phyloP scores from a whole-genome alignment of 2,113 vertebrate species.

The Andinoacara biseriatus region DNA sequence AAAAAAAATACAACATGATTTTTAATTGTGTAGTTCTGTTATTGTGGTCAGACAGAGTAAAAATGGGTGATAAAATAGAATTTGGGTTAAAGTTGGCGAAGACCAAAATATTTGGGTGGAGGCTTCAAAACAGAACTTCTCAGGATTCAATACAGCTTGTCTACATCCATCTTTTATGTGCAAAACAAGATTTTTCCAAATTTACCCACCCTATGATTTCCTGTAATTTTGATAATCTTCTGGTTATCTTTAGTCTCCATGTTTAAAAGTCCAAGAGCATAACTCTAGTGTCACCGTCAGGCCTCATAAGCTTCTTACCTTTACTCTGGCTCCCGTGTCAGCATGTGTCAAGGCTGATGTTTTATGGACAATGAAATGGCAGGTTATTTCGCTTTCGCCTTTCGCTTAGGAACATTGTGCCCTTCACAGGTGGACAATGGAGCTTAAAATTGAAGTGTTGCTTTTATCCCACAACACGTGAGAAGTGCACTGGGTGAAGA shows the following conservation, averaged over 20 bases:
- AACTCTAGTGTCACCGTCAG: neutral
- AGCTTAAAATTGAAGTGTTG: neutral
- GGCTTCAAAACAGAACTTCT: neutral
- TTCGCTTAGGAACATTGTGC: neutral
- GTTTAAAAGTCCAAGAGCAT: neutral
- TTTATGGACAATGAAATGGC: no score
- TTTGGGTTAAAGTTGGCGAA: neutral
- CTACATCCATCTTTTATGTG: neutral
- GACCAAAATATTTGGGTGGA: no score
- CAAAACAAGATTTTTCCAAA: neutral
- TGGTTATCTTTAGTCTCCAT: neutral
- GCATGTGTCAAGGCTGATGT: no score
- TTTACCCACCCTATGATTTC: neutral
- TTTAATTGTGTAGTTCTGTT: neutral
- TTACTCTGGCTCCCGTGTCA: neutral
- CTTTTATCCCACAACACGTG: conserved; percentile 31
- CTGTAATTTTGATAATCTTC: neutral
- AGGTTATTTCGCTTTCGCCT: neutral
- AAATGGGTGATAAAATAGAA: neutral
- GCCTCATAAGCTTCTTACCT: neutral
- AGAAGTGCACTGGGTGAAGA: conserved; percentile 53
- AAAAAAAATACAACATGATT: neutral
- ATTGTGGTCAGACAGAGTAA: neutral
- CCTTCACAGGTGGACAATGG: neutral
- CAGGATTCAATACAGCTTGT: neutral